Base-by-base conservation (phyloP, 2,113 vertebrate species). In the Asarcornis scutulata region DNA sequence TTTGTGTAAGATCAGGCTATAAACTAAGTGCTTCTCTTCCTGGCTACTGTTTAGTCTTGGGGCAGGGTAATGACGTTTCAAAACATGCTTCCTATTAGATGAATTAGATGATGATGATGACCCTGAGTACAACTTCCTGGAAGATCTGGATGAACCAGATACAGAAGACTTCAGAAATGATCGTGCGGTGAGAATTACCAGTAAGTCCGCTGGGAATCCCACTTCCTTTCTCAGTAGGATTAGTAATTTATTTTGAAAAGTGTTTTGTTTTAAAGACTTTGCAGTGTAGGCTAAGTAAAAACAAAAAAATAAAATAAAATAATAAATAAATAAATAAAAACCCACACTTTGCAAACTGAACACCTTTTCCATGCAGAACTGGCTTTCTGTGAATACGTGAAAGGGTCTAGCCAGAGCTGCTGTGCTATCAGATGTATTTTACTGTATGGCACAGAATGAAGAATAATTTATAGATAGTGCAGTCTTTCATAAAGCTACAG, bases 141-240 rank as follows among this genome's bases (percentile, higher is more conserved):
- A 99, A 2, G 99, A 99, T 80, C 96, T 98, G 36, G 99, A 99
- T 71, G 99, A 99, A 56, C 99, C 99, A 0, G 99, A 99, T 82
- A 97, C 98, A 21, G 99, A 99, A 78, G 99, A 99, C 83, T 99
- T 99, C 97, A 98, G 99, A 55, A 99, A 99, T 1, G 99, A 99
- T 91, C 98, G 99, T 11, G 99, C 98, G 0, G 99, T 99, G 50
- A 98, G 99, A 67, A 99, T 99, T 89, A 99, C 99, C 13, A 99
- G 99, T 99, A 92, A 98, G 99, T 98, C 11, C 64, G 32, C n/a
- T 14, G 26, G 75, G 18, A 73, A 12, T 68, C 27, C 4, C 13
- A 6, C 9, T 25, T 79, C 9, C 38, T 82, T 40, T 36, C 79
- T 40, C 31, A 4, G 4, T 53, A 55, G 38, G 17, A 42, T 69